A percentile compares a stretch with the other conserved stretches of the same genome.
phyloP scores from a whole-genome alignment of 2,888 invertebrate genomes.

The Cyrtodaria siliqua region DNA sequence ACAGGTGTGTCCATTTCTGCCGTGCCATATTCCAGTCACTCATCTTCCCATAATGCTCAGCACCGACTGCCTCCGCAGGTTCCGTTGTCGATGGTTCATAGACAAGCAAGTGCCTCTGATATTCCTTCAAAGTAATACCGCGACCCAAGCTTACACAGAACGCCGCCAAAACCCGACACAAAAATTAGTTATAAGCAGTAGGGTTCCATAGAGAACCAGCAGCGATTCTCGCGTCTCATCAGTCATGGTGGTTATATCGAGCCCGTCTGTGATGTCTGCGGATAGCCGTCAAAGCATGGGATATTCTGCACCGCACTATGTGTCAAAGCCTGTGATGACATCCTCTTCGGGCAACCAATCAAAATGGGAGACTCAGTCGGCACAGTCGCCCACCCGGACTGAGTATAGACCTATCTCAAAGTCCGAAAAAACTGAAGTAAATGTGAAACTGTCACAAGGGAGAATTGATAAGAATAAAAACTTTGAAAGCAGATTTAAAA shows the following conservation, averaged over 20 bases:
- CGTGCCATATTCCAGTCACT: constrained; percentile 9
- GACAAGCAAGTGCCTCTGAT: constrained; percentile 56
- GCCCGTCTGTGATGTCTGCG: constrained; percentile 61
- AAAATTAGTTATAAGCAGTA: constrained; percentile 72
- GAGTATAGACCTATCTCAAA: constrained; percentile 72
- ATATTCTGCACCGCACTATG: constrained; percentile 39
- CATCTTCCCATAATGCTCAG: constrained; percentile 41
- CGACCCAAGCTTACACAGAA: constrained; percentile 81
- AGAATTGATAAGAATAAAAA: constrained; percentile 47
- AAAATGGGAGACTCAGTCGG: constrained; percentile 32
- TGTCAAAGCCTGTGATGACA: constrained; percentile 44
- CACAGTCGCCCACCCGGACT: constrained; percentile 21
- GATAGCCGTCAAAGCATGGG: constrained; percentile 47
- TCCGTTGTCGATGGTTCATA: constrained; percentile 59
- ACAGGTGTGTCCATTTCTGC: constrained; percentile 12
- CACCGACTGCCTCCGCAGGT: constrained; percentile 63
- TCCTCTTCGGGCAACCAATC: constrained; percentile 14
- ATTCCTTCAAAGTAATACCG: constrained; percentile 70
- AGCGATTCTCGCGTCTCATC: constrained; percentile 56
- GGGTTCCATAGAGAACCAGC: constrained; percentile 13
- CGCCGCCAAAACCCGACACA: constrained; percentile 75
- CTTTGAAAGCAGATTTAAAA: constrained; percentile 2
- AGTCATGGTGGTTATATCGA: constrained; percentile 61
- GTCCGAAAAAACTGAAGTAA: constrained; percentile 75
- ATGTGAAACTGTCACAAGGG: constrained; percentile 64